phyloP scores from a whole-genome alignment of 2,888 invertebrate genomes.

The Escarpia spicata region DNA sequence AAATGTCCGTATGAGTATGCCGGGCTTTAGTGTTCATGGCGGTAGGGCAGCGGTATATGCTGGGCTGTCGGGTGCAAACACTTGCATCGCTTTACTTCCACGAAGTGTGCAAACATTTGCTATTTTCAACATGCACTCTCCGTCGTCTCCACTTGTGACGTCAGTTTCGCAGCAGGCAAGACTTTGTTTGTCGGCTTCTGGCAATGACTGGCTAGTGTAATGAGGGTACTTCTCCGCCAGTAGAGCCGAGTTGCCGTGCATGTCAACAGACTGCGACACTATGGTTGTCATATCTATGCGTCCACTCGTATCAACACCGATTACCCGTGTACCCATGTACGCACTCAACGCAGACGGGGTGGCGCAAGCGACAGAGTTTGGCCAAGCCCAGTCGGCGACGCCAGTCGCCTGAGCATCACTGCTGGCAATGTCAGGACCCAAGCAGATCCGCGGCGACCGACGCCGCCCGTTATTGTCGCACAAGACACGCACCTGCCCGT shows the following conservation, averaged over 20 bases:
- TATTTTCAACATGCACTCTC: not conserved
- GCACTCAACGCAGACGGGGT: not conserved
- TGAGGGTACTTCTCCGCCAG: not conserved
- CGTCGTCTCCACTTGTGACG: not conserved
- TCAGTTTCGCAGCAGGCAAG: not conserved
- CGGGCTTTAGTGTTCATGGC: not conserved
- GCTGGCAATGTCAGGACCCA: not conserved
- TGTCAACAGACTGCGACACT: not conserved
- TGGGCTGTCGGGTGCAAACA: not conserved
- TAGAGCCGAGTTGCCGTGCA: not conserved
- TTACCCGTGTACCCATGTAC: not conserved
- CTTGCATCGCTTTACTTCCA: not conserved
- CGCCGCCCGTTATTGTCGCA: not conserved
- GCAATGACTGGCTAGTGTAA: not conserved
- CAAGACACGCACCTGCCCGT: not conserved
- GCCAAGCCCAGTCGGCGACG: not conserved
- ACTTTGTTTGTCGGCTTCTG: not conserved
- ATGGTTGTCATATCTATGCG: not conserved
- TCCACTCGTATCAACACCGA: not conserved
- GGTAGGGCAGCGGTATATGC: not conserved
- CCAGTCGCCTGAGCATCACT: not conserved
- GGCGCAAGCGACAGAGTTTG: not conserved
- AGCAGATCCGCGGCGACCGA: not conserved
- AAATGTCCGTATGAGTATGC: too few species aligned
- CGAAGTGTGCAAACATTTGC: constrained; percentile 6